These are phyloP conservation scores for Paratrypauchen microcephalus DNA, from an alignment of 2,797 vertebrate genomes.

Conservation along the genomic window DNA sequence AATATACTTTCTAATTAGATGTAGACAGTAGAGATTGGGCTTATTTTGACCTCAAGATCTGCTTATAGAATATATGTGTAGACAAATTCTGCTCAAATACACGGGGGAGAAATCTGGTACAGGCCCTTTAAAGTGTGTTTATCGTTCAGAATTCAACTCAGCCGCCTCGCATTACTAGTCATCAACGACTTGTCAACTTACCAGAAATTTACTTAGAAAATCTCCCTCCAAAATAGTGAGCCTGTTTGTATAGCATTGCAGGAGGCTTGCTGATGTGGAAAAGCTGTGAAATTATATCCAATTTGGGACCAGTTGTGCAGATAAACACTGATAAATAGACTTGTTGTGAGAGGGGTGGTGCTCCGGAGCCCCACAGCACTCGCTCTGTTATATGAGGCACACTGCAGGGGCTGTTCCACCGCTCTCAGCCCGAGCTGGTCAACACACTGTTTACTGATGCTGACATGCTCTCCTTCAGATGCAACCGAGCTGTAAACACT, in stretches of 20 bases:
- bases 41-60: no score
- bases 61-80: no score
- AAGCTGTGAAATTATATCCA: conserved; percentile 11
- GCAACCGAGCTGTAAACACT: neutral
- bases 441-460: conserved; percentile 44
- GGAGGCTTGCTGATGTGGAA: neutral
- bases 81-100: no score
- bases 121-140: no score
- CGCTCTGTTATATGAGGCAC: conserved; percentile 30
- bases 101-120: no score
- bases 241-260: neutral
- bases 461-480: conserved; percentile 22
- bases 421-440: conserved; percentile 27
- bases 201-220: neutral
- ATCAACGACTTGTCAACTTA: neutral
- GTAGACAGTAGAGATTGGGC: no score
- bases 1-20: no score
- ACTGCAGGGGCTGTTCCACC: conserved; percentile 26
- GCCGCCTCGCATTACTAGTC: neutral
- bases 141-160: neutral
- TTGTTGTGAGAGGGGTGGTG: conserved; percentile 20
- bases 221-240: neutral
- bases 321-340: conserved; percentile 28
- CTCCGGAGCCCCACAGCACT: conserved; percentile 27
- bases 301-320: conserved; percentile 3